Conservation (phyloP, 2,888 invertebrate species). For the Eupithecia subfuscata region DNA sequence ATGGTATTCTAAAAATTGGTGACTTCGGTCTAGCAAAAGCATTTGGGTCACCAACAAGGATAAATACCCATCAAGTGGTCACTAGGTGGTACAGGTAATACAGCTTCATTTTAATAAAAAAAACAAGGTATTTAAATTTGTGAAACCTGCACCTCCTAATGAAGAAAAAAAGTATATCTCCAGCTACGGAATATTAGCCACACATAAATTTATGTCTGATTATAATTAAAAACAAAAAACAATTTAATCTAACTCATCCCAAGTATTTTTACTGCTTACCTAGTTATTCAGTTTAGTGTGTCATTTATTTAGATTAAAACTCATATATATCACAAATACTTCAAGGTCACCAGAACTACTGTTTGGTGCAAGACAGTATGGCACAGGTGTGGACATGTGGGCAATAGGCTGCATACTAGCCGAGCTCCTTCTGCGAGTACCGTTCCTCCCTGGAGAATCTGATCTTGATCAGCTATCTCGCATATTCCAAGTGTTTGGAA, state of each 20-base stretch:
- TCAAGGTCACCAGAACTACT: constrained; percentile 94
- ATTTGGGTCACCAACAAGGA: constrained; percentile 97
- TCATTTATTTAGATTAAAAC: neutral
- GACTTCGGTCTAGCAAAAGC: constrained; percentile 99
- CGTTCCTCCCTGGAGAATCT: constrained; percentile 98
- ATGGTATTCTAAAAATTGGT: constrained; percentile 97
- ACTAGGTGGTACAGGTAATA: constrained; percentile 95
- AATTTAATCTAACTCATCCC: neutral
- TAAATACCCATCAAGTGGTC: constrained; percentile 99
- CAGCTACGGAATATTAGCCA: neutral
- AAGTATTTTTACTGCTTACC: neutral
- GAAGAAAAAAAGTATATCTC: neutral
- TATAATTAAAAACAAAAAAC: neutral
- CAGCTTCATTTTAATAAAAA: neutral
- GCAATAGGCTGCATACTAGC: constrained; percentile 99
- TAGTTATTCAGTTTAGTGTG: neutral
- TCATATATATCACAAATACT: constrained; percentile 16
- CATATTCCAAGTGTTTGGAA: constrained; percentile 97
- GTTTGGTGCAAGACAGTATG: constrained; percentile 97
- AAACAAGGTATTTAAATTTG: neutral
- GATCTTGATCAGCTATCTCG: constrained; percentile 98
- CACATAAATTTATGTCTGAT: neutral
- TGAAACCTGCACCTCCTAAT: neutral
- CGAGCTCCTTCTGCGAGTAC: constrained; percentile 94
- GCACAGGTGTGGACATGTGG: constrained; percentile 99